Percentiles rank a stretch among this genome's conserved stretches.
Evolutionary conservation across 2,113 vertebrate genomes (phyloP).

Genomic region (Anhinga anhinga): DNA sequence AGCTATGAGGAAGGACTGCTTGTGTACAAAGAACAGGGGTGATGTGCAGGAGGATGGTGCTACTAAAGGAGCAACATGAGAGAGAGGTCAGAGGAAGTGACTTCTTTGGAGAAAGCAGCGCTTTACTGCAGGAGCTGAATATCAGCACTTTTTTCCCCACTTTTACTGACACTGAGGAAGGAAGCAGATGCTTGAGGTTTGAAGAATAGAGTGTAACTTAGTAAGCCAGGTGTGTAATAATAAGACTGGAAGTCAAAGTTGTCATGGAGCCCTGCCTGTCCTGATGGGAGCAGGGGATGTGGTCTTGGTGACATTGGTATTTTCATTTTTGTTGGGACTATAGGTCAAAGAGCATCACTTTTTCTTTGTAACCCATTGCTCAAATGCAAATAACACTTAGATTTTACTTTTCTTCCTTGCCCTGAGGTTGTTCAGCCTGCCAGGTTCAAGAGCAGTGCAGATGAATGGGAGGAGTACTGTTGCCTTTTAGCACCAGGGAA

Average conservation of each 20-base stretch:
- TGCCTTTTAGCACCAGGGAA: neutral
- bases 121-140: neutral
- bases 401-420: neutral
- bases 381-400: neutral
- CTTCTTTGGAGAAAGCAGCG: neutral
- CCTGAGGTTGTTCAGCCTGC: accelerated
- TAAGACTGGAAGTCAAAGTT: neutral
- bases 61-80: neutral
- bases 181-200: neutral
- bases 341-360: neutral
- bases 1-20: neutral
- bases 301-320: neutral
- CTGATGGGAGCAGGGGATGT: neutral
- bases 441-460: neutral
- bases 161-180: neutral
- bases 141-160: neutral
- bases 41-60: neutral
- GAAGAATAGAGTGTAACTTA: neutral
- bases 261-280: neutral
- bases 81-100: neutral
- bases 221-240: neutral
- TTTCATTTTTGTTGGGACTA: neutral
- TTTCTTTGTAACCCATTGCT: neutral
- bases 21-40: neutral
- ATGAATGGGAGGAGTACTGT: neutral